Evolutionary conservation across 1,140 invertebrate species (phyloP).

Genomic region (Calephelis virginiensis): DNA sequence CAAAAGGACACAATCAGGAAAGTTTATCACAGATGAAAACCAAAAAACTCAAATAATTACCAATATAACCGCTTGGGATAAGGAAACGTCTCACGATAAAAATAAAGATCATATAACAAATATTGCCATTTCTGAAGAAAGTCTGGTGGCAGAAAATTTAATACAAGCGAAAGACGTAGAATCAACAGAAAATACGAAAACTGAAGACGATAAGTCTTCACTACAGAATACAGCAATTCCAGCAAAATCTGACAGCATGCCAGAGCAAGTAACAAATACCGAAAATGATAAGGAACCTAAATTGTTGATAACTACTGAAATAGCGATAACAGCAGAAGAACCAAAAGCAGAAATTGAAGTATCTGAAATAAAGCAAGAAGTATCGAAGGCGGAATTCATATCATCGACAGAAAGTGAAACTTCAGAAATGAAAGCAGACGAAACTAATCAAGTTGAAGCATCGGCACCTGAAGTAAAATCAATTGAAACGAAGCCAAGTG

Average conservation of each 20-base stretch:
- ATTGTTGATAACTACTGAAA: constrained; percentile 4
- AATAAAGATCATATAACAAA: constrained; percentile 25
- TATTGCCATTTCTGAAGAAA: constrained; percentile 26
- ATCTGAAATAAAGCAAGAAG: neutral
- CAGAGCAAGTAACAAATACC: constrained; percentile 19
- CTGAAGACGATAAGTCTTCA: constrained; percentile 16
- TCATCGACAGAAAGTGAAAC: no score
- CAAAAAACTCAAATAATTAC: constrained; percentile 36
- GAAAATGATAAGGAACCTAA: neutral
- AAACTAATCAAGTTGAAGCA: constrained; percentile 5
- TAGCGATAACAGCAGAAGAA: constrained; percentile 18
- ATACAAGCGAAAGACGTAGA: constrained; percentile 5
- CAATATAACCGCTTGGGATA: constrained; percentile 31
- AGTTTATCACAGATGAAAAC: constrained; percentile 25
- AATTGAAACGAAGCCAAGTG: constrained; percentile 20
- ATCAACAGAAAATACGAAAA: constrained; percentile 21
- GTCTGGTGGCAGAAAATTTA: constrained; percentile 9
- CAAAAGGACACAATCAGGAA: constrained; percentile 34
- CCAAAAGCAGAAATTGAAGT: neutral
- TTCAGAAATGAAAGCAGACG: no score
- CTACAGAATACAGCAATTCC: constrained; percentile 3
- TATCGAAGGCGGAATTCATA: neutral
- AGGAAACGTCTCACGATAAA: constrained; percentile 18
- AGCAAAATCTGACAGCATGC: neutral
- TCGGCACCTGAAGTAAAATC: constrained; percentile 27